phyloP scores from a whole-genome alignment of 2,113 vertebrate species.

The Passerina amoena region DNA sequence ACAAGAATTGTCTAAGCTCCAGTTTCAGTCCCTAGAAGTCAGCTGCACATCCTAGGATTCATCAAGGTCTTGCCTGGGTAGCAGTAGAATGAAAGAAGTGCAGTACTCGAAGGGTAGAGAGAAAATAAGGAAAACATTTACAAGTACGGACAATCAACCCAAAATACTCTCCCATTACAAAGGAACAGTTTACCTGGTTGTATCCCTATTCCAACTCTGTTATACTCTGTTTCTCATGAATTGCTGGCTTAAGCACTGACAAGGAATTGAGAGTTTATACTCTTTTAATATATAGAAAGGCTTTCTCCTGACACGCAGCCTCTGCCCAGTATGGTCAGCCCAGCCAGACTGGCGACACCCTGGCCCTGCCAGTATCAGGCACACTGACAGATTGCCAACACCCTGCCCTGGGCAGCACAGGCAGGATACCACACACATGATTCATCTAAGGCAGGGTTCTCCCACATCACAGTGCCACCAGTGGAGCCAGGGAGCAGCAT shows the following conservation, averaged over 20 bases:
- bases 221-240: background rate
- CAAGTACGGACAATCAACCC: background rate
- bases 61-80: background rate
- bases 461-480: background rate
- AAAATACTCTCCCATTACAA: background rate
- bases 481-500: background rate
- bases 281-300: background rate
- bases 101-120: background rate
- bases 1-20: background rate
- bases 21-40: background rate
- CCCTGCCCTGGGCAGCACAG: accelerated
- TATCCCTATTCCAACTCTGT: background rate
- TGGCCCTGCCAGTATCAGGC: background rate
- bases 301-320: background rate
- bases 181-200: background rate
- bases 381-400: accelerated
- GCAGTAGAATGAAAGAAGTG: background rate
- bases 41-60: background rate
- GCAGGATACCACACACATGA: background rate
- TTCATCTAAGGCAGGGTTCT: background rate
- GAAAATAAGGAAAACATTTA: background rate
- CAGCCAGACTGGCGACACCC: background rate
- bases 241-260: background rate
- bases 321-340: background rate
- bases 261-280: background rate